These are phyloP conservation scores for Petrolisthes manimaculis DNA, from an alignment of 2,888 invertebrate genomes.

Conservation along the genomic window DNA sequence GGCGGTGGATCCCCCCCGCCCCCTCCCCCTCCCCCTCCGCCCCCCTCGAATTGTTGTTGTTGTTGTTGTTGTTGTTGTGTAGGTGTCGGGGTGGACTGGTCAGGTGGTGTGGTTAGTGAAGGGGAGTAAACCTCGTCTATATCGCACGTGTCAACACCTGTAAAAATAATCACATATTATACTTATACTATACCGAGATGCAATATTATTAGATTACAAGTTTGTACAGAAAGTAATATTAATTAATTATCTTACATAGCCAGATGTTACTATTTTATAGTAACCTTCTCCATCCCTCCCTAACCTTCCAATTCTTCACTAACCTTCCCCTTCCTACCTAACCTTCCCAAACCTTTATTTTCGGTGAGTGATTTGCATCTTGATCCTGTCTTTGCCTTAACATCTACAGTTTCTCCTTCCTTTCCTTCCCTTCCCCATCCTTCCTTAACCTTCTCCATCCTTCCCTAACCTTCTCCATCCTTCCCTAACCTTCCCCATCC, in stretches of 20 bases:
- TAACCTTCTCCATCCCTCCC: background rate
- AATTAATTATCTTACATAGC: no score
- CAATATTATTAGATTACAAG: no score
- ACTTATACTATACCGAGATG: background rate
- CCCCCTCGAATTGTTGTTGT: background rate
- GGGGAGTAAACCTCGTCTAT: slow-evolving; percentile 51
- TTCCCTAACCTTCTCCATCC: no score
- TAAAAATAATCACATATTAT: background rate
- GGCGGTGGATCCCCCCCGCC: background rate
- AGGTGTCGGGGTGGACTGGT: background rate
- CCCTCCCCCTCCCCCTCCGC: background rate
- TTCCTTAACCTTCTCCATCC: no score
- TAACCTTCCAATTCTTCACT: background rate
- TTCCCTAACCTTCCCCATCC: no score
- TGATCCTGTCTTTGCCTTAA: no score
- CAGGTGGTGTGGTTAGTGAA: slow-evolving; percentile 21
- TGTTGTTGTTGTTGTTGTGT: slow-evolving; percentile 26
- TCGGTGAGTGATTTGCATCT: no score
- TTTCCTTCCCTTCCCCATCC: no score
- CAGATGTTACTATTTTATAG: no score
- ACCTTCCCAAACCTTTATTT: no score
- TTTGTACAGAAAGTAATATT: no score
- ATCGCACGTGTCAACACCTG: slow-evolving; percentile 64
- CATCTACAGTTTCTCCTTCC: no score
- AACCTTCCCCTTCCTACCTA: background rate